Percentiles rank a stretch among this genome's conserved stretches.
These are phyloP conservation scores for Phacellophora camtschatica DNA, from an alignment of 30 jellyfish, hydroid and myxozoan species.

Conservation along the genomic window DNA sequence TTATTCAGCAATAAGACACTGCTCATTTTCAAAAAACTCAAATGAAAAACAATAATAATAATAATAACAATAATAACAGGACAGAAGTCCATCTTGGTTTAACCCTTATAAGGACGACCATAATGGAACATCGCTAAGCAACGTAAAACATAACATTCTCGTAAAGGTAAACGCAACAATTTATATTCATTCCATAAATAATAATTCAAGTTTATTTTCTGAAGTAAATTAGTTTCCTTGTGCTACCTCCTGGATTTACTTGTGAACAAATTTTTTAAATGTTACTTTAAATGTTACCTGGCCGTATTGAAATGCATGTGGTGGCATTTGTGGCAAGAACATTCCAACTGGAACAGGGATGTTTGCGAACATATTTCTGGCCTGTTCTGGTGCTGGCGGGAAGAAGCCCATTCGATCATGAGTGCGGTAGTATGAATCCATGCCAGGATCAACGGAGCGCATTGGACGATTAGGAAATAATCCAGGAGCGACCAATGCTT, in stretches of 20 bases:
- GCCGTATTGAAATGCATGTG: conserved; percentile 93
- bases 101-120: not conserved
- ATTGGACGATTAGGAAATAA: conserved; percentile 91
- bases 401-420: conserved; percentile 97
- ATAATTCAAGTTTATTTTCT: no score
- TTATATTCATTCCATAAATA: no score
- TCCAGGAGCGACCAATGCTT: conserved; percentile 98
- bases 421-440: conserved; percentile 96
- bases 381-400: conserved; percentile 99
- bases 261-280: no score
- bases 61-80: no score
- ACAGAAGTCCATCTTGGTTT: no score
- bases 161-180: no score
- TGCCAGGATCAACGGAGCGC: conserved; percentile 93
- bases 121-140: not conserved
- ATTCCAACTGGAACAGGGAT: conserved; percentile 97
- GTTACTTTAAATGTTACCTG: conserved; percentile 77
- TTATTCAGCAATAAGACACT: not conserved
- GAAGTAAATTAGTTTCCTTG: no score
- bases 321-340: conserved; percentile 96
- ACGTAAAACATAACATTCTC: no score
- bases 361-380: conserved; percentile 94
- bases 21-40: no score
- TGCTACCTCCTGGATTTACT: no score
- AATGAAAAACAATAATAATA: no score